phyloP scores from a whole-genome alignment of 1,140 invertebrate species.

The Helicoverpa armigera region DNA sequence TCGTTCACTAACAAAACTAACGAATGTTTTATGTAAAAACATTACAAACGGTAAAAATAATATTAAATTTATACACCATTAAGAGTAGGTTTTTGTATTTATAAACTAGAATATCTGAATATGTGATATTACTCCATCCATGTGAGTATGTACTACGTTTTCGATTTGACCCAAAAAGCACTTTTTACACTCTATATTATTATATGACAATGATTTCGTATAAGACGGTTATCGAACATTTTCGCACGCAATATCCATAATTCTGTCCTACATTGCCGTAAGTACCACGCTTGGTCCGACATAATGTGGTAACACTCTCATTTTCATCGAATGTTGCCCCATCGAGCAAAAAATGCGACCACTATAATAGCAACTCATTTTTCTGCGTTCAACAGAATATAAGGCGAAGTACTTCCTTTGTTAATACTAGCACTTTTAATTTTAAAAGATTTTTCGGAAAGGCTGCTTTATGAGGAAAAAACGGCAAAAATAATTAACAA shows the following conservation, averaged over 20 bases:
- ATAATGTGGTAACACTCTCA: slow-evolving; percentile 25
- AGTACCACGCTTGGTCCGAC: slow-evolving; percentile 12
- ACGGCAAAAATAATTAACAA: background rate
- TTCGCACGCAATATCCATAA: slow-evolving; percentile 33
- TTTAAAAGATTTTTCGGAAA: background rate
- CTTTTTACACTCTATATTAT: background rate
- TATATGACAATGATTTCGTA: slow-evolving; percentile 10
- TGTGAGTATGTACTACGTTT: too few species aligned
- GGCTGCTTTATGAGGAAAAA: background rate
- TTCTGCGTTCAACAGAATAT: slow-evolving; percentile 13
- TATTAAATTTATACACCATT: too few species aligned
- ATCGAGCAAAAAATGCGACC: slow-evolving; percentile 14
- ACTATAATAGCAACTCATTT: slow-evolving; percentile 25
- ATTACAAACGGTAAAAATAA: too few species aligned
- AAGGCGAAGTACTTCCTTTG: background rate
- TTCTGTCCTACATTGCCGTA: slow-evolving; percentile 15
- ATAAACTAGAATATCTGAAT: too few species aligned
- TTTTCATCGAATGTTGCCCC: slow-evolving; percentile 20
- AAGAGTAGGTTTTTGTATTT: too few species aligned
- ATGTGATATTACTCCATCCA: too few species aligned
- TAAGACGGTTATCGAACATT: slow-evolving; percentile 15
- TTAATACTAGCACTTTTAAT: background rate
- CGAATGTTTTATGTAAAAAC: slow-evolving; percentile 6
- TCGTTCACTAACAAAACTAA: slow-evolving; percentile 5
- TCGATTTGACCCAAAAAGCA: too few species aligned